Evolutionary conservation across 1,140 invertebrate genomes (phyloP).

Genomic region (Hylyphantes graminicola): DNA sequence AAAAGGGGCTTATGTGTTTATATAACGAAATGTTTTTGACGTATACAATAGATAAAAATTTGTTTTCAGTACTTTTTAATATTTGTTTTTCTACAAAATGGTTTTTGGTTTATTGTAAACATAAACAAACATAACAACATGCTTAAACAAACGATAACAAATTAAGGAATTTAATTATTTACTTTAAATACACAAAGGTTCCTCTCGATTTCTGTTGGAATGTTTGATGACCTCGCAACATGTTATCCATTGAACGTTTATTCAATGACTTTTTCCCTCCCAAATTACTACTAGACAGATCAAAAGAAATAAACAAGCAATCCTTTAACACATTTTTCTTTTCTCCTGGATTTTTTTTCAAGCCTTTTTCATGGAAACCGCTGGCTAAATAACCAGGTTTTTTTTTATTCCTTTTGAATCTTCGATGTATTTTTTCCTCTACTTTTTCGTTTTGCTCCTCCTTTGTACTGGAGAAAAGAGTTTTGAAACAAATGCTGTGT

Average conservation of each 20-base stretch:
- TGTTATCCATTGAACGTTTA: slow-evolving; percentile 12
- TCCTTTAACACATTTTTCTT: slow-evolving; percentile 30
- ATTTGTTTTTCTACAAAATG: too few species aligned
- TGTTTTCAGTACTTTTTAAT: too few species aligned
- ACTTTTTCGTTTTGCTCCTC: slow-evolving; percentile 10
- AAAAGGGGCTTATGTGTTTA: too few species aligned
- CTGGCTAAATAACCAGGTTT: slow-evolving; percentile 14
- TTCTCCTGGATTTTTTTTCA: neutral
- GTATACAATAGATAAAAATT: too few species aligned
- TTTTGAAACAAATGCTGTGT: slow-evolving; percentile 28
- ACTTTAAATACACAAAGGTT: too few species aligned
- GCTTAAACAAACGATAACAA: too few species aligned
- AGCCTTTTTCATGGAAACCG: slow-evolving; percentile 27
- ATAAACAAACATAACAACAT: too few species aligned
- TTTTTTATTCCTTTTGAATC: slow-evolving; percentile 4
- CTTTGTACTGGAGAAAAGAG: slow-evolving; percentile 19
- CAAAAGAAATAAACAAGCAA: slow-evolving; percentile 39
- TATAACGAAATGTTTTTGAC: too few species aligned
- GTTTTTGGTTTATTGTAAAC: too few species aligned
- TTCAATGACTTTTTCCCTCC: neutral
- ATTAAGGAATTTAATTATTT: too few species aligned
- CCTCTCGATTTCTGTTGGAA: too few species aligned
- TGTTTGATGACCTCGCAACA: too few species aligned
- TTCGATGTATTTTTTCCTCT: slow-evolving; percentile 9
- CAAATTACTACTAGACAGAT: slow-evolving; percentile 32